phyloP scores from a whole-genome alignment of 2,888 invertebrate genomes.

The Morpho helenor region DNA sequence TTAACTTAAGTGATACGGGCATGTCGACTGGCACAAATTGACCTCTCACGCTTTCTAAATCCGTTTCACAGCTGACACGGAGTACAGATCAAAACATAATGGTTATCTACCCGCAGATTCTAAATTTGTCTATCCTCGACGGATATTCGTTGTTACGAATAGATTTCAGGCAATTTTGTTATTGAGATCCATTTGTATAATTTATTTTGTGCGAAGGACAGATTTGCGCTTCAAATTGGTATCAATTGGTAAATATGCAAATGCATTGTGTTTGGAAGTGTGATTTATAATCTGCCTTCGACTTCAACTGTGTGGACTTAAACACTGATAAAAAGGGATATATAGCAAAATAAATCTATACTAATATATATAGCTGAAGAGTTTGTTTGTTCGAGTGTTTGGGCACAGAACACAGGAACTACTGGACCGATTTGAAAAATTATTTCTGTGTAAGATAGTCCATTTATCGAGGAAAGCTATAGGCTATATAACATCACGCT shows the following conservation, averaged over 20 bases:
- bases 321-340: no score
- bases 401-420: no score
- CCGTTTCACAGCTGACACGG: conserved; percentile 14
- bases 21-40: conserved; percentile 40
- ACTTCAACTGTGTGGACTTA: no score
- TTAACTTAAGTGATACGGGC: conserved; percentile 77
- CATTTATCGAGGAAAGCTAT: no score
- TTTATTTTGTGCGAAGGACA: conserved; percentile 31
- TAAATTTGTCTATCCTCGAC: conserved; percentile 49
- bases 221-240: conserved; percentile 27
- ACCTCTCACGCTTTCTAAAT: conserved; percentile 36
- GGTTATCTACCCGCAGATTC: conserved; percentile 60
- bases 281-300: no score
- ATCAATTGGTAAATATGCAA: conserved; percentile 21
- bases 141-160: conserved; percentile 65
- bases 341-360: no score
- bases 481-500: no score
- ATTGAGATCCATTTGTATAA: conserved; percentile 55
- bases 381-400: no score
- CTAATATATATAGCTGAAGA: no score
- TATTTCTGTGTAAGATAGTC: no score
- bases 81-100: conserved; percentile 31
- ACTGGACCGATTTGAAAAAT: no score
- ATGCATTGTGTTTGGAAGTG: no score
- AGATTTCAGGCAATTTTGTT: conserved; percentile 64